Conservation (phyloP, 2,797 vertebrate species). For the Craterocephalus amniculus region DNA sequence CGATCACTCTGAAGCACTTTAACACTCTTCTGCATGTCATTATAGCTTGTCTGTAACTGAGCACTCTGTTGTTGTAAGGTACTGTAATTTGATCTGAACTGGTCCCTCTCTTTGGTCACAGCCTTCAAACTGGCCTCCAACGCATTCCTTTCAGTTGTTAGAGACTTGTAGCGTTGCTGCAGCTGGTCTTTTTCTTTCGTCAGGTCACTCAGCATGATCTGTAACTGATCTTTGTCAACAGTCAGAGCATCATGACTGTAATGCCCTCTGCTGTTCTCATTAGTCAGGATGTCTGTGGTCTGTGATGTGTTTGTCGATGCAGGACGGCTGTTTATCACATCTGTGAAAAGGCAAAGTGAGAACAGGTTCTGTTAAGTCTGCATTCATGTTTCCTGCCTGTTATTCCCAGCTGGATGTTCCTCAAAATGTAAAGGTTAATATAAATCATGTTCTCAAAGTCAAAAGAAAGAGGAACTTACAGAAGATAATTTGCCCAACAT, state of each 20-base stretch:
- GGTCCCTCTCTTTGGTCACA: conserved; percentile 7
- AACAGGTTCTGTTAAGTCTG: not conserved
- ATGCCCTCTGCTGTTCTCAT: not conserved
- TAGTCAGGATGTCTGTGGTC: not conserved
- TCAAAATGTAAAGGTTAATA: no score
- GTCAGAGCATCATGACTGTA: not conserved
- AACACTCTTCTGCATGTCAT: not conserved
- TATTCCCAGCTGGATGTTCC: not conserved
- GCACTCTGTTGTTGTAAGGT: conserved; percentile 4
- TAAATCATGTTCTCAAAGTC: no score
- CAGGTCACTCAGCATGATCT: conserved; percentile 29
- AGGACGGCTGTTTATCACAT: conserved; percentile 5
- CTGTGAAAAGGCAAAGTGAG: conserved; percentile 30
- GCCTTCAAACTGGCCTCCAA: not conserved
- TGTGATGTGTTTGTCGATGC: not conserved
- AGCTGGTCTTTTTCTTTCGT: conserved; percentile 15
- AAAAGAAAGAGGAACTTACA: conserved; percentile 38
- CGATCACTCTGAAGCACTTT: conserved; percentile 6
- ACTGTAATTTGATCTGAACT: conserved; percentile 17
- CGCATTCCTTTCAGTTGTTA: conserved; percentile 12
- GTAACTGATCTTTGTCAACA: conserved; percentile 17
- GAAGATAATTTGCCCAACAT: conserved; percentile 53
- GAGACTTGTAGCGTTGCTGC: conserved; percentile 1
- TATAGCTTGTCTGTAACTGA: not conserved
- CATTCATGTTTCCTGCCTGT: not conserved